Conservation (phyloP, 2,888 invertebrate species). For the Cantharis rufa region DNA sequence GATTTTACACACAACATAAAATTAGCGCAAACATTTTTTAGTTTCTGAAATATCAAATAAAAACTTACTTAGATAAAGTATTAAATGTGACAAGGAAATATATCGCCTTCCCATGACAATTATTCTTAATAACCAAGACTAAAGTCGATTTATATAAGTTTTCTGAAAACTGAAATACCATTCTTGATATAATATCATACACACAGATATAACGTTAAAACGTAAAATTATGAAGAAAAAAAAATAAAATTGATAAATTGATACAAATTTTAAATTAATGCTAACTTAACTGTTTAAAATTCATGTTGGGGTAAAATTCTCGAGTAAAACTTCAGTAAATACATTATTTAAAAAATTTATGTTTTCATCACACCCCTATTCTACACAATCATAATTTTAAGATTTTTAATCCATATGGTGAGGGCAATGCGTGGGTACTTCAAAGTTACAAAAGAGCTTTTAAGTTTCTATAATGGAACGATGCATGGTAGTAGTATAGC, state of each 20-base stretch:
- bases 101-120: background rate
- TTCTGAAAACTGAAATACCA: no score
- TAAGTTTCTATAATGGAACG: background rate
- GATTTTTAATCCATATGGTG: background rate
- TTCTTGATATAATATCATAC: no score
- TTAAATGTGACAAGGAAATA: background rate
- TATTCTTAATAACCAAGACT: background rate
- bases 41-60: background rate
- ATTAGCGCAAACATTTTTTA: background rate
- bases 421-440: background rate
- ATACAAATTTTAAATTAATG: background rate
- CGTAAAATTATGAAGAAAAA: no score
- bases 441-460: background rate
- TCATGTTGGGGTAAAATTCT: background rate
- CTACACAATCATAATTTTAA: background rate
- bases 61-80: background rate
- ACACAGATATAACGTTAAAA: no score
- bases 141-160: background rate
- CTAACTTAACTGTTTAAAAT: background rate
- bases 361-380: background rate
- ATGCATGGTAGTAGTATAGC: slow-evolving; percentile 1
- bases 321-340: background rate
- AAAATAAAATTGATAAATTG: background rate
- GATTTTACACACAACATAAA: background rate
- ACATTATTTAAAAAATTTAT: background rate